phyloP scores from a whole-genome alignment of 2,888 invertebrate genomes.

The Caenorhabditis sp. region DNA sequence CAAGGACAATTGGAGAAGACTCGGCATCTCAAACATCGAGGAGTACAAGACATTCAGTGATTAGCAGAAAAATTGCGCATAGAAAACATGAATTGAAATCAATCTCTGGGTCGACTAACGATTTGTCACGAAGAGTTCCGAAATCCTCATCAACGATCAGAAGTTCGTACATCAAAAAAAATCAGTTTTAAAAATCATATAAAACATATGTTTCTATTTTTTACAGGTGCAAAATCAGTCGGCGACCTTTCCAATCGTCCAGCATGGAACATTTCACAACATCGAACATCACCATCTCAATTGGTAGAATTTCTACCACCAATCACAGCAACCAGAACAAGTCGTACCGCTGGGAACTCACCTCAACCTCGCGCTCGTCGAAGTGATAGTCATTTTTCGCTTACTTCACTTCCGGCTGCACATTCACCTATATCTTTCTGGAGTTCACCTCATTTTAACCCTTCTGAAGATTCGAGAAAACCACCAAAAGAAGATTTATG shows the following conservation, averaged over 20 bases:
- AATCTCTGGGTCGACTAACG: slow-evolving; percentile 28
- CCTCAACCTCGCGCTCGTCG: slow-evolving; percentile 25
- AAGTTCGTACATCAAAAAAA: slow-evolving; percentile 6
- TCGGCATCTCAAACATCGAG: slow-evolving; percentile 38
- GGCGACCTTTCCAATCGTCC: slow-evolving; percentile 22
- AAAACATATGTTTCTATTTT: background rate
- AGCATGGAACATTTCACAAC: slow-evolving; percentile 31
- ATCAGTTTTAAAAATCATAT: background rate
- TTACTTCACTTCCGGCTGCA: slow-evolving; percentile 23
- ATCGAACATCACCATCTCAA: slow-evolving; percentile 13
- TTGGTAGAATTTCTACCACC: slow-evolving; percentile 23
- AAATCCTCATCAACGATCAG: slow-evolving; percentile 11
- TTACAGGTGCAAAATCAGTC: slow-evolving; percentile 32
- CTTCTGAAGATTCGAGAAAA: slow-evolving; percentile 41
- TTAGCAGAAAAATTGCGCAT: slow-evolving; percentile 48
- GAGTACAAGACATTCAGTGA: slow-evolving; percentile 41
- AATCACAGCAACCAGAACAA: slow-evolving; percentile 14
- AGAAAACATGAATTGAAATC: slow-evolving; percentile 38
- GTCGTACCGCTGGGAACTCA: slow-evolving; percentile 25
- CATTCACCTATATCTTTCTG: slow-evolving; percentile 39
- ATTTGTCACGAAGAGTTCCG: slow-evolving; percentile 4
- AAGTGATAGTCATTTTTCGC: slow-evolving; percentile 39
- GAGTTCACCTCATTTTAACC: slow-evolving; percentile 50
- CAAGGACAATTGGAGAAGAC: slow-evolving; percentile 27
- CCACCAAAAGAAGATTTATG: slow-evolving; percentile 56